These are phyloP conservation scores for Patella depressa DNA, from an alignment of 2,888 invertebrate species.

Conservation along the genomic window DNA sequence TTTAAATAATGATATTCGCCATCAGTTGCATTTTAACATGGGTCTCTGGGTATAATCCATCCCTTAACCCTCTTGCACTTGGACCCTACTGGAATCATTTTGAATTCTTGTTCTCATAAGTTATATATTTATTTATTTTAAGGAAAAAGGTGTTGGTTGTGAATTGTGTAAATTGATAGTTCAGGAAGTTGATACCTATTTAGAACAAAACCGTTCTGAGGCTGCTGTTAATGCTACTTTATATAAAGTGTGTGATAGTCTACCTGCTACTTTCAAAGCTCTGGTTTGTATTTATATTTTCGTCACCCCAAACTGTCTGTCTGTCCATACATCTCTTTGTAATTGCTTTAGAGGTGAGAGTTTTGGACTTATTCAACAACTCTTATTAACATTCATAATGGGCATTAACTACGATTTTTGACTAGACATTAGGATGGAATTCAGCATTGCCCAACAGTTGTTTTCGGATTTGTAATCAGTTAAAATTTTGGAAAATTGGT, in stretches of 20 bases:
- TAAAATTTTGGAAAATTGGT: no score
- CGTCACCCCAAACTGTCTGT: not conserved
- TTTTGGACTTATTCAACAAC: not conserved
- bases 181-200: slow-evolving; percentile 21
- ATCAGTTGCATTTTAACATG: no score
- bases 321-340: no score
- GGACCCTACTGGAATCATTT: no score
- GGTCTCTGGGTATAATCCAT: no score
- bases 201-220: slow-evolving; percentile 21
- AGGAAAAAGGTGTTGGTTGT: slow-evolving; percentile 17
- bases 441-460: no score
- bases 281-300: slow-evolving; percentile 7
- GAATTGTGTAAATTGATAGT: slow-evolving; percentile 24
- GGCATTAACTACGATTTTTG: not conserved
- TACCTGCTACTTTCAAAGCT: slow-evolving; percentile 16
- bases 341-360: not conserved
- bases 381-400: no score
- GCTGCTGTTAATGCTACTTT: slow-evolving; percentile 27
- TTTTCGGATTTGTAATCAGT: no score
- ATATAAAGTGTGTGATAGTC: slow-evolving; percentile 22
- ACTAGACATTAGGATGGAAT: no score
- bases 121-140: not conserved
- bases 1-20: no score
- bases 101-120: not conserved
- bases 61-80: no score